Evolutionary conservation across 2,888 invertebrate genomes (phyloP), one percentile per base, ranked within the genome.

Genomic region (Drosophila villosipedis): DNA sequence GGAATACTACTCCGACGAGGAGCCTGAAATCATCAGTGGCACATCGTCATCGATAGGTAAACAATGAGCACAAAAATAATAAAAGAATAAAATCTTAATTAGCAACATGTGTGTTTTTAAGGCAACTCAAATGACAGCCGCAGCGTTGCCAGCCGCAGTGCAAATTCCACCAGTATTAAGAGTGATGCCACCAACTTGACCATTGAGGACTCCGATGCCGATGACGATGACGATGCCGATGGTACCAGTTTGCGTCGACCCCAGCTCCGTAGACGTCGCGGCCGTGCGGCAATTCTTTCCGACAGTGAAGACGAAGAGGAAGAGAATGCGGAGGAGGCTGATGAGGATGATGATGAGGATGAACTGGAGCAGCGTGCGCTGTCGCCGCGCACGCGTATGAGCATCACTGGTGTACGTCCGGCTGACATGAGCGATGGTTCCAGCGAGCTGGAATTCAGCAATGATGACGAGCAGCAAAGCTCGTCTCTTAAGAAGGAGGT

Each of bases 371-470:
- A 70, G 3, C 83, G 83, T 0, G 90, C 87, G 0, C 55, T 92
- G 0, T 93, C 93, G 0, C 93, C 93, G 19, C 80, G 91, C 54
- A 93, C 93, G 0, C 86, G 93, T 0, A 92, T 92, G 92, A 93
- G 93, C 53, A 93, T 93, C 3, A 92, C 92, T 0, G 93, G 93
- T 0, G 72, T 92, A n/a, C 87, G 92, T 4, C 93, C 92, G 0
- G 60, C 73, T 3, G 92, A 92, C 54, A 65, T 92, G 0, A 79
- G 84, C 43, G 91, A 90, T 47, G 78, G 70, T 16, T 91, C 91
- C 2, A 92, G 92, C 54, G 93, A 92, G 71, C 91, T 93, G n/a
- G 91, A 89, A 4, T 91, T 84, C 55, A 87, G 85, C 9, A 83
- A 83, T 41, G 87, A 85, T 9, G 71, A 70, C 12, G n/a, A 35